Evolutionary conservation across 2,113 vertebrate genomes (phyloP), one percentile per base, ranked within the genome.

Genomic region (Phocoena phocoena): DNA sequence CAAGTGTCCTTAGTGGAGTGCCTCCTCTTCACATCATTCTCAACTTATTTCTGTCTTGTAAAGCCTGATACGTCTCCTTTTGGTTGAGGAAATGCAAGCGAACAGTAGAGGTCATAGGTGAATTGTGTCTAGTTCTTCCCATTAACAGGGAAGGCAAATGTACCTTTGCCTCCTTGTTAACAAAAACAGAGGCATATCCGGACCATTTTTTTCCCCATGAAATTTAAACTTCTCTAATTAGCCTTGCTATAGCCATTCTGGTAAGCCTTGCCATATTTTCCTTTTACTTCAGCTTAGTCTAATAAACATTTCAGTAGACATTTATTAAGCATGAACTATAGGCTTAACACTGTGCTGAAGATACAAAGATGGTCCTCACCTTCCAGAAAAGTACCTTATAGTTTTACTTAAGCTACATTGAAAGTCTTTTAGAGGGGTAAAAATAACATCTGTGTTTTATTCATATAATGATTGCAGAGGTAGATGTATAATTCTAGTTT

Each of bases 221-320:
- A 80, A 90, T 70, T 89, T 80, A 28, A 74, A 60, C 80, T 77
- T 76, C 17, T 93, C 14, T 90, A 73, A 17, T 2, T 73, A 89
- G 44, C 73, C 62, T 89, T 62, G 47, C 8, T 13, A 14, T 23
- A 93, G n/a, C 25, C 62, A 28, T 88, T 71, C 41, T 38, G 26
- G 23, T 74, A 94, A 80, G 53, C 53, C 53, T 53, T 53, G 53
- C 53, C 8, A 17, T 28, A 10, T 70, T 93, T 60, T 44, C 53
- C 63, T 95, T 93, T 86, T 96, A 90, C 41, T 88, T 89, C 21
- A 80, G 28, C 71, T 90, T 15, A 44, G 1, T 88, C 17, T 82
- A 81, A 36, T 93, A 84, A 77, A 79, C 60, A 71, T 60, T 68
- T 82, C 67, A 68, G 80, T 68, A 83, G 62, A 68, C 44, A 23